Percentiles rank a stretch among this genome's conserved stretches.
These are phyloP conservation scores for Hypocryptadius cinnamomeus DNA, from an alignment of 2,113 vertebrate species.

Conservation along the genomic window DNA sequence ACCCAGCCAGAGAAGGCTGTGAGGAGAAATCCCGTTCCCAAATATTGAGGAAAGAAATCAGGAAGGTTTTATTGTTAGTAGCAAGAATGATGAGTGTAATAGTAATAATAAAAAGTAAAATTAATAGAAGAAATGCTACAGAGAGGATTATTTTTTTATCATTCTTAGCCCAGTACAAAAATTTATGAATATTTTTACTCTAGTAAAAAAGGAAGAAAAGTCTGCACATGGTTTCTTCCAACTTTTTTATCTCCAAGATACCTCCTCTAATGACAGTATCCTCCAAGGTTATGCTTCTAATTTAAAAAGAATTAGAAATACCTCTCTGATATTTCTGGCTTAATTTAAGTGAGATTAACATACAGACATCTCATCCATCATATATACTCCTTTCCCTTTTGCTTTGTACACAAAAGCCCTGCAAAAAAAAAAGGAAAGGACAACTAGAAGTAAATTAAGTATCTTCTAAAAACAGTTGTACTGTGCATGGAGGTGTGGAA, in stretches of 20 bases:
- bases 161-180: background rate
- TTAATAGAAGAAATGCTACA: background rate
- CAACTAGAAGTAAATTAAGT: conserved; percentile 42
- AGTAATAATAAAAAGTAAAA: background rate
- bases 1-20: background rate
- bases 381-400: conserved; percentile 35
- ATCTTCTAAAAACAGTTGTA: conserved; percentile 48
- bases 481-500: background rate
- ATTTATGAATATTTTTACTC: conserved; percentile 5
- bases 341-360: conserved; percentile 75
- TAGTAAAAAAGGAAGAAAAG: background rate
- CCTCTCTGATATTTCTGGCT: conserved; percentile 64
- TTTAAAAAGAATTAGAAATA: conserved; percentile 73
- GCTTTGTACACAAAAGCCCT: conserved; percentile 35
- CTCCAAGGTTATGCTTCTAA: conserved; percentile 62
- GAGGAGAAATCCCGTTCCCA: background rate
- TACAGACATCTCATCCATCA: conserved; percentile 25
- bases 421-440: background rate
- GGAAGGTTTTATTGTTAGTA: background rate
- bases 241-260: background rate
- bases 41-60: background rate
- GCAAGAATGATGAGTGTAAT: background rate
- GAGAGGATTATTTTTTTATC: background rate
- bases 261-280: conserved; percentile 35
- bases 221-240: conserved; percentile 14